A percentile compares a stretch with the other conserved stretches of the same genome.
Conservation (phyloP, 2,113 vertebrate species). For the Lethenteron camtschaticum region DNA sequence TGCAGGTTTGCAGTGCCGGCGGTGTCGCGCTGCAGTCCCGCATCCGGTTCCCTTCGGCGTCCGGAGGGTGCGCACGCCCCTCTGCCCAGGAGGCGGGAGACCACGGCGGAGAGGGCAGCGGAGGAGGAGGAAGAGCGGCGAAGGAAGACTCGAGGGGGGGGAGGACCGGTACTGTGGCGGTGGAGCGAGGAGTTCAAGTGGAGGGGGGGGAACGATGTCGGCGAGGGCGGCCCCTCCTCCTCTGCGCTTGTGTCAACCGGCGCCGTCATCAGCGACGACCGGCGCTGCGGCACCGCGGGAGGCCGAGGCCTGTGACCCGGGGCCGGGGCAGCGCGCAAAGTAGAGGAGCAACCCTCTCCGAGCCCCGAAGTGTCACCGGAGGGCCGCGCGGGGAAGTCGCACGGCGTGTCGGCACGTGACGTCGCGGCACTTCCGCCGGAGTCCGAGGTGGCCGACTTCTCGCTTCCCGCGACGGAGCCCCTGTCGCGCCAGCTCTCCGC, state of each 20-base stretch:
- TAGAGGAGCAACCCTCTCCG: too few species aligned
- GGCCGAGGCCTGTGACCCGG: too few species aligned
- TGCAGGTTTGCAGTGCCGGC: slow-evolving; percentile 5
- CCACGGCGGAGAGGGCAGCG: slow-evolving; percentile 6
- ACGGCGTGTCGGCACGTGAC: too few species aligned
- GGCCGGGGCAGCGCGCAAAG: too few species aligned
- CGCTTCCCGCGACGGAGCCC: neutral
- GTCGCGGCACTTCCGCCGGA: neutral
- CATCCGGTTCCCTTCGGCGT: neutral
- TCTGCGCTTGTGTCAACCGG: slow-evolving; percentile 20
- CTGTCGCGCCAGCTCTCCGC: slow-evolving; percentile 43
- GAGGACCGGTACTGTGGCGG: neutral
- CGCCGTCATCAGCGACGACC: slow-evolving; percentile 22
- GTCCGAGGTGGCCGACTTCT: neutral
- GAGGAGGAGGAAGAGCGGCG: slow-evolving; percentile 5
- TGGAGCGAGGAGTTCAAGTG: neutral
- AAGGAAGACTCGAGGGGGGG: neutral
- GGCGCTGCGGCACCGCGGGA: slow-evolving; percentile 5
- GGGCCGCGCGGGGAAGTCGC: too few species aligned
- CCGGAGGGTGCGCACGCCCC: slow-evolving; percentile 8
- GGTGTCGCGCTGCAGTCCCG: neutral
- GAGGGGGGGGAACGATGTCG: slow-evolving; percentile 17
- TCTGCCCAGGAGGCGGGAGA: slow-evolving; percentile 8
- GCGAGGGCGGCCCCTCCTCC: too few species aligned
- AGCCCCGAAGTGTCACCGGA: too few species aligned